phyloP scores from a whole-genome alignment of 2,113 vertebrate genomes.

The Turdus rufiventris region DNA sequence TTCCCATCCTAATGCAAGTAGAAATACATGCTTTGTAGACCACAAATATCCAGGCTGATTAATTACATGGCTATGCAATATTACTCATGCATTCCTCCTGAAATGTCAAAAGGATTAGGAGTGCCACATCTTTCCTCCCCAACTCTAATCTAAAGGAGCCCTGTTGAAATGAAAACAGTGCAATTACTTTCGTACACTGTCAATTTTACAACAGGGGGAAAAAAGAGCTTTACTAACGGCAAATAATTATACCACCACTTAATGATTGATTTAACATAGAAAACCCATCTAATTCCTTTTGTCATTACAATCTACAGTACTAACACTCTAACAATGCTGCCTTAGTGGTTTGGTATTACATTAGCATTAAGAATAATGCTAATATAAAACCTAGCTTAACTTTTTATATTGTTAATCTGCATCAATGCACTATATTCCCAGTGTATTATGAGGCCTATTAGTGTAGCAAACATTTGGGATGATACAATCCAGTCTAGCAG shows the following conservation, averaged over 20 bases:
- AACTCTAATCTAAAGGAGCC: slow-evolving; percentile 70
- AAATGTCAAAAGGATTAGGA: slow-evolving; percentile 76
- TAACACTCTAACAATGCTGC: slow-evolving; percentile 68
- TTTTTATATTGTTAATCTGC: slow-evolving; percentile 63
- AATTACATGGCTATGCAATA: slow-evolving; percentile 69
- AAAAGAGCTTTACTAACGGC: slow-evolving; percentile 70
- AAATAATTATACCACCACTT: slow-evolving; percentile 76
- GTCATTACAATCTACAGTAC: slow-evolving; percentile 70
- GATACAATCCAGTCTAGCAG: not conserved
- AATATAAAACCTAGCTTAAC: slow-evolving; percentile 65
- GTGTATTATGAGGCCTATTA: slow-evolving; percentile 23
- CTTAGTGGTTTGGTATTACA: slow-evolving; percentile 55
- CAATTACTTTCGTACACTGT: slow-evolving; percentile 72
- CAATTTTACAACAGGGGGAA: slow-evolving; percentile 68
- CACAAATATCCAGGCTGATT: slow-evolving; percentile 61
- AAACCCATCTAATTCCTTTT: slow-evolving; percentile 75
- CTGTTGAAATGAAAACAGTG: slow-evolving; percentile 71
- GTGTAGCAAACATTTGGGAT: not conserved
- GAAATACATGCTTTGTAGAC: slow-evolving; percentile 63
- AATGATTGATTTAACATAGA: slow-evolving; percentile 79
- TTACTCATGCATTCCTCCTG: slow-evolving; percentile 72
- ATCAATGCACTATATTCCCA: not conserved
- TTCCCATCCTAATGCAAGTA: slow-evolving; percentile 48
- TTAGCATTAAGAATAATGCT: slow-evolving; percentile 71
- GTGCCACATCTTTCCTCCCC: slow-evolving; percentile 65